A percentile compares a stretch with the other conserved stretches of the same genome.
phyloP scores from a whole-genome alignment of 2,888 invertebrate genomes.

The Apotomis betuletana region DNA sequence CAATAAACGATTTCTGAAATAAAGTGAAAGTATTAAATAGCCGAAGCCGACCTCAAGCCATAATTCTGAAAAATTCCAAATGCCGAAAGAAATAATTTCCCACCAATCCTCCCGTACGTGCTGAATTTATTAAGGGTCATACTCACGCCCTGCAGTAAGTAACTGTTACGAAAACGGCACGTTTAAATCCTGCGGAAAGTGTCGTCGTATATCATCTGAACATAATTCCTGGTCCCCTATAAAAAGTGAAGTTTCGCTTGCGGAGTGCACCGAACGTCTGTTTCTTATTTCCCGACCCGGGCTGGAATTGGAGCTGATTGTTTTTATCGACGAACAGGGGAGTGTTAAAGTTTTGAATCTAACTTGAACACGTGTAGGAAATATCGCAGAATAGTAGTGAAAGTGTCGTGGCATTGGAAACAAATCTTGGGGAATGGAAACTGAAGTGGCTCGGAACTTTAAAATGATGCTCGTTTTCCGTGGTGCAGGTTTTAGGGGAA shows the following conservation, averaged over 20 bases:
- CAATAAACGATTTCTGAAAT: constrained; percentile 13
- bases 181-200: constrained; percentile 79
- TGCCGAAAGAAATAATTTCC: constrained; percentile 62
- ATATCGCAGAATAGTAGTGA: constrained; percentile 45
- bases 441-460: constrained; percentile 26
- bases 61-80: constrained; percentile 39
- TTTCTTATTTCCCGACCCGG: constrained; percentile 73
- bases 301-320: constrained; percentile 71
- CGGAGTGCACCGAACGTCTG: constrained; percentile 59
- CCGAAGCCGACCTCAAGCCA: constrained; percentile 31
- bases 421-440: constrained; percentile 33
- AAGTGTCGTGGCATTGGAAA: constrained; percentile 34
- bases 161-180: constrained; percentile 73
- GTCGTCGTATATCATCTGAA: constrained; percentile 75
- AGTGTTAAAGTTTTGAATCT: constrained; percentile 68
- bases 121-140: constrained; percentile 79
- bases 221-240: constrained; percentile 77
- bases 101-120: constrained; percentile 68
- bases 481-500: constrained; percentile 5
- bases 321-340: constrained; percentile 70
- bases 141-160: constrained; percentile 71
- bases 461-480: constrained; percentile 23
- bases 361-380: constrained; percentile 68
- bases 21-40: constrained; percentile 30
- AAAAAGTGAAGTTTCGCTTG: constrained; percentile 70